These are phyloP conservation scores for Seladonia tumulorum DNA, from an alignment of 2,888 invertebrate genomes.

Conservation along the genomic window DNA sequence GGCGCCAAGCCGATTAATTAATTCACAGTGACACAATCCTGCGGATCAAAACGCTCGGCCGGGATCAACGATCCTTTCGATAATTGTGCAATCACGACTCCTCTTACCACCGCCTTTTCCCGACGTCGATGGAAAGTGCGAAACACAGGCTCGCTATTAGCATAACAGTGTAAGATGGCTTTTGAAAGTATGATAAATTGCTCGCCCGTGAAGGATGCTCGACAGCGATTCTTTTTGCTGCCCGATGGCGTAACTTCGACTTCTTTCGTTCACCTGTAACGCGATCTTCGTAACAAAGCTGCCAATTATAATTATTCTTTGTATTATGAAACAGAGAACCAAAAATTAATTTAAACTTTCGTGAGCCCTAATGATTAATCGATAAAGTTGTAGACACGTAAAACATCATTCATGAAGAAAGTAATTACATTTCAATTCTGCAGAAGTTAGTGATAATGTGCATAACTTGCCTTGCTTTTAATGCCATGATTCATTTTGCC, in stretches of 20 bases:
- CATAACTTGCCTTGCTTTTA: background rate
- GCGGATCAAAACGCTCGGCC: background rate
- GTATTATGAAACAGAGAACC: background rate
- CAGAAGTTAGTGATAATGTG: too few relatives aligned
- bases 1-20: constrained; percentile 30
- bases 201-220: background rate
- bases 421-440: background rate
- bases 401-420: background rate
- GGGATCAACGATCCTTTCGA: constrained; percentile 2
- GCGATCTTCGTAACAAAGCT: background rate
- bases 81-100: constrained; percentile 1
- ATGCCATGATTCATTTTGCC: background rate
- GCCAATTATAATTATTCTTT: background rate
- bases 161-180: background rate
- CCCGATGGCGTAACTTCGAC: background rate
- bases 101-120: background rate
- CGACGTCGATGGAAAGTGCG: background rate
- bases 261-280: background rate
- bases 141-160: background rate
- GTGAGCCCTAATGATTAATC: background rate
- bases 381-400: background rate
- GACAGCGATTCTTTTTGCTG: background rate
- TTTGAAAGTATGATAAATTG: constrained; percentile 26
- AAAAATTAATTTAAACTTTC: background rate
- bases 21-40: background rate